Evolutionary conservation across 2,888 invertebrate genomes (phyloP).

Genomic region (Gibbula magus): DNA sequence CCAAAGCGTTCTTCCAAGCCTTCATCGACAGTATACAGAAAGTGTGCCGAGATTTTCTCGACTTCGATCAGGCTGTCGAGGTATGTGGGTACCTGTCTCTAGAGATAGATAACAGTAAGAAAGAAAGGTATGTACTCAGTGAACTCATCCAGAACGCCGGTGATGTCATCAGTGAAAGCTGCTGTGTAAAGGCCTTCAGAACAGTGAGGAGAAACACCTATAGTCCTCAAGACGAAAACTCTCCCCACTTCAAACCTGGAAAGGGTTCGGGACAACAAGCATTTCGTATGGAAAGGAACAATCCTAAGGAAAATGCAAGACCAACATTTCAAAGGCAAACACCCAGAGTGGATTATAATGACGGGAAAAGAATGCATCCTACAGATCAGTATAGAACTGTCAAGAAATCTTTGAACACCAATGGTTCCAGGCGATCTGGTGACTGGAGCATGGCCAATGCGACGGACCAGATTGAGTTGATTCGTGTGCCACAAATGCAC

Average conservation of each 20-base stretch:
- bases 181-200: background rate
- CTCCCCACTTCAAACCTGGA: background rate
- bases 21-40: background rate
- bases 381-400: background rate
- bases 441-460: background rate
- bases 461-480: background rate
- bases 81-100: background rate
- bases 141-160: background rate
- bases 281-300: background rate
- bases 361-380: background rate
- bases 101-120: background rate
- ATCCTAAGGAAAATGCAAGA: background rate
- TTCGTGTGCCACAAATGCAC: background rate
- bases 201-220: background rate
- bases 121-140: background rate
- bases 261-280: background rate
- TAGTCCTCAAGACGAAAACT: background rate
- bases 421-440: background rate
- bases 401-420: background rate
- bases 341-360: background rate
- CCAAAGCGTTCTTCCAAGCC: background rate
- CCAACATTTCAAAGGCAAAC: background rate
- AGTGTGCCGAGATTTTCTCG: background rate
- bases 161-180: constrained; percentile 3
- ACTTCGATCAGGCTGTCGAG: background rate